phyloP scores from a whole-genome alignment of 2,888 invertebrate species.

The Coenonympha arcania region DNA sequence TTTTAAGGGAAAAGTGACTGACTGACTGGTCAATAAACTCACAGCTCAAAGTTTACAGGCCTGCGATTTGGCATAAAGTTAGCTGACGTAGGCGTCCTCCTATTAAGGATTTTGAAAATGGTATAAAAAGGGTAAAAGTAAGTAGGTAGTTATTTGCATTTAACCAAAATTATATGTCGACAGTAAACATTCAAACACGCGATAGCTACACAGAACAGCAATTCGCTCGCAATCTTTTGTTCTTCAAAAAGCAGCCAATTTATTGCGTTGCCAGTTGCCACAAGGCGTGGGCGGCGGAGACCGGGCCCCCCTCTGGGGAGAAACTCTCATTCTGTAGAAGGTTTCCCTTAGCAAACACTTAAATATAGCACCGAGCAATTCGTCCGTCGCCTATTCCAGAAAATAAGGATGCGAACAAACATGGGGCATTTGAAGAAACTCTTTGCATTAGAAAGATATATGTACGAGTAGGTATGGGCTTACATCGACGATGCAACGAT shows the following conservation, averaged over 20 bases:
- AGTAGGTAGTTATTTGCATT: too few relatives aligned
- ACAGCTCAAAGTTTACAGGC: too few relatives aligned
- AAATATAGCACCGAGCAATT: slow-evolving; percentile 44
- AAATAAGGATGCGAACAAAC: slow-evolving; percentile 31
- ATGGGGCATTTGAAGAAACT: slow-evolving; percentile 24
- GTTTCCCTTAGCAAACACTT: slow-evolving; percentile 43
- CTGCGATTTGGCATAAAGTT: too few relatives aligned
- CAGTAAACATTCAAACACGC: background rate
- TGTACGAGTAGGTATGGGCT: background rate
- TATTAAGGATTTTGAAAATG: too few relatives aligned
- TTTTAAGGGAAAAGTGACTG: too few relatives aligned
- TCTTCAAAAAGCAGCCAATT: slow-evolving; percentile 19
- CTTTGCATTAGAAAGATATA: slow-evolving; percentile 11
- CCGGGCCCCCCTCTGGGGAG: slow-evolving; percentile 12
- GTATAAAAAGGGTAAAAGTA: too few relatives aligned
- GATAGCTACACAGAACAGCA: background rate
- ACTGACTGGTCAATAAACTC: too few relatives aligned
- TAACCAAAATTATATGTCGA: too few relatives aligned
- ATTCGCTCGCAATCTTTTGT: slow-evolving; percentile 11
- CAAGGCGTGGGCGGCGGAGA: slow-evolving; percentile 10
- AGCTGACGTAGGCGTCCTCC: too few relatives aligned
- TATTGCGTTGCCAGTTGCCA: slow-evolving; percentile 24
- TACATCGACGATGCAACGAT: background rate
- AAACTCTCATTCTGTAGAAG: slow-evolving; percentile 15
- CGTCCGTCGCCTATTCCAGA: slow-evolving; percentile 34